These are phyloP conservation scores for Hydrotaea cyrtoneurina DNA, from an alignment of 2,888 invertebrate genomes.

Conservation along the genomic window DNA sequence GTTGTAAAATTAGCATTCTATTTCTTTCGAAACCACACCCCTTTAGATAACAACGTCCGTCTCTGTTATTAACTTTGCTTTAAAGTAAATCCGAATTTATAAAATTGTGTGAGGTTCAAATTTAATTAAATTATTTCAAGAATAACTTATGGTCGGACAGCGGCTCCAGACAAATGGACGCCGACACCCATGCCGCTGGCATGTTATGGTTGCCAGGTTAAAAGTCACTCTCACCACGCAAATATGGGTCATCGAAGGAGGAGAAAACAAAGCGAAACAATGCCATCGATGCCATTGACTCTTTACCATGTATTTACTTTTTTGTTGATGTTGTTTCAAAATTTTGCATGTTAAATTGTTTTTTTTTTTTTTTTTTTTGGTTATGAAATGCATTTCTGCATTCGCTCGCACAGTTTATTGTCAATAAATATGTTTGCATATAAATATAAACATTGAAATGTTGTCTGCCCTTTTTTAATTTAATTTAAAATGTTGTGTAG, in stretches of 20 bases:
- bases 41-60: too few species aligned
- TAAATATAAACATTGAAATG: conserved; percentile 6
- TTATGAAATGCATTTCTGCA: conserved; percentile 10
- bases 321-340: not conserved
- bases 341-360: not conserved
- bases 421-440: not conserved
- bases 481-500: not conserved
- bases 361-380: not conserved
- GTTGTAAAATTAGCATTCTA: too few species aligned
- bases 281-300: not conserved
- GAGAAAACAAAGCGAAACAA: not conserved
- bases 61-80: too few species aligned
- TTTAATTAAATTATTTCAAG: not conserved
- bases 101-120: too few species aligned
- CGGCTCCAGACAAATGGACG: conserved; percentile 19
- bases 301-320: conserved; percentile 8
- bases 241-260: conserved; percentile 8
- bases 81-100: too few species aligned
- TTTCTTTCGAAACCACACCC: too few species aligned
- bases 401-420: not conserved
- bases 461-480: not conserved
- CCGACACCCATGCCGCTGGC: not conserved
- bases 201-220: not conserved
- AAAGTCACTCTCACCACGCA: not conserved
- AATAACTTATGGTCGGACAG: not conserved